Evolutionary conservation across 2,113 vertebrate species (phyloP).

Genomic region (Crotalus tigris): DNA sequence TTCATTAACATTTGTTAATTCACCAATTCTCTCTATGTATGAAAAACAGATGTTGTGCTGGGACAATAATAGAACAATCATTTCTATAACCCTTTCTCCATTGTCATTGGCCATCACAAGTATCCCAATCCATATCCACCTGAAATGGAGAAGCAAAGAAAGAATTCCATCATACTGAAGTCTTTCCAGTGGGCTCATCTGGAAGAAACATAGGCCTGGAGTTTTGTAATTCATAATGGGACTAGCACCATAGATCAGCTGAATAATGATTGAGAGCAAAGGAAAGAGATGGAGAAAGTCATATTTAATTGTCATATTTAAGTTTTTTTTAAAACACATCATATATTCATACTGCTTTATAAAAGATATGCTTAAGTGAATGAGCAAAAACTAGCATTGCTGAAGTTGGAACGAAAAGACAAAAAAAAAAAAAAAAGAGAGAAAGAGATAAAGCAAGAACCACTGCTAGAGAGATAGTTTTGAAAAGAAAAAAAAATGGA

Average conservation of each 20-base stretch:
- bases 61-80: neutral
- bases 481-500: no score
- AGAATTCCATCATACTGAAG: neutral
- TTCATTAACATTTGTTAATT: fast-evolving
- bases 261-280: neutral
- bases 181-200: neutral
- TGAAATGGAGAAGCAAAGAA: neutral
- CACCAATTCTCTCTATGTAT: neutral
- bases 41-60: neutral
- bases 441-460: neutral
- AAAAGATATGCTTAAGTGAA: neutral
- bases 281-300: neutral
- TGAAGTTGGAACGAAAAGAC: neutral
- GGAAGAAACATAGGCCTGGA: neutral
- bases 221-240: neutral
- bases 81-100: neutral
- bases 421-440: neutral
- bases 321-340: neutral
- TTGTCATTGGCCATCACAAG: neutral
- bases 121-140: neutral
- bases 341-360: neutral
- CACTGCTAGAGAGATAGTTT: neutral
- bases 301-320: neutral
- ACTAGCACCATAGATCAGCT: neutral
- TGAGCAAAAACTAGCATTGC: neutral